phyloP scores from a whole-genome alignment of 2,797 vertebrate species.

The Pachyuromys duprasi region DNA sequence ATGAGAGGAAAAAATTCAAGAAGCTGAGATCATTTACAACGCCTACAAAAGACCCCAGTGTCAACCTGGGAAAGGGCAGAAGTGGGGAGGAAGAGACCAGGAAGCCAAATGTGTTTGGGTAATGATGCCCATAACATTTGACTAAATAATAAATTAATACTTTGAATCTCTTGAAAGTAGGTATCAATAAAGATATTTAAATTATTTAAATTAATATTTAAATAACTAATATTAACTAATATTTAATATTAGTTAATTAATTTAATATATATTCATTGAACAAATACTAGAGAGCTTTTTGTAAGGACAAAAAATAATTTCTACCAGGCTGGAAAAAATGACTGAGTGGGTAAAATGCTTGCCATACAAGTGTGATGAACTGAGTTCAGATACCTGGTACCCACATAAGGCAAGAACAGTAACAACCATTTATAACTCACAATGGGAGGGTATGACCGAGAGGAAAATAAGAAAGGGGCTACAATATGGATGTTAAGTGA shows the following conservation, averaged over 20 bases:
- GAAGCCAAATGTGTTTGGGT: background rate
- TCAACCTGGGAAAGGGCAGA: background rate
- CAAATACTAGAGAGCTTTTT: background rate
- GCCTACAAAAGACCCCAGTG: background rate
- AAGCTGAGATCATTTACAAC: background rate
- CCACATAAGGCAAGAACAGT: too few species aligned
- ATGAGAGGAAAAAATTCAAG: background rate
- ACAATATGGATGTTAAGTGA: too few species aligned
- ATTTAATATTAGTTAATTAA: slow-evolving; percentile 33
- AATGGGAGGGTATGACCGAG: too few species aligned
- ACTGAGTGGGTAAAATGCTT: background rate
- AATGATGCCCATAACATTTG: background rate
- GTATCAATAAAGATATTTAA: too few species aligned
- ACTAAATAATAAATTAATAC: background rate
- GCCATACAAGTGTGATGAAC: background rate
- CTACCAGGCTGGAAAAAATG: background rate
- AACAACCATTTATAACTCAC: background rate
- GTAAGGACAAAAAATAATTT: background rate
- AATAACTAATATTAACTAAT: too few species aligned
- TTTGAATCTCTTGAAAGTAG: slow-evolving; percentile 29
- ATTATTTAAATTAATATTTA: too few species aligned
- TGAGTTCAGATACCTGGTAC: background rate
- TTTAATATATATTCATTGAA: background rate
- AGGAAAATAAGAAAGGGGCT: too few species aligned
- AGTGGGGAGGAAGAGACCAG: background rate